Conservation (phyloP, 2,113 vertebrate genomes). For the Guaruba guarouba region DNA sequence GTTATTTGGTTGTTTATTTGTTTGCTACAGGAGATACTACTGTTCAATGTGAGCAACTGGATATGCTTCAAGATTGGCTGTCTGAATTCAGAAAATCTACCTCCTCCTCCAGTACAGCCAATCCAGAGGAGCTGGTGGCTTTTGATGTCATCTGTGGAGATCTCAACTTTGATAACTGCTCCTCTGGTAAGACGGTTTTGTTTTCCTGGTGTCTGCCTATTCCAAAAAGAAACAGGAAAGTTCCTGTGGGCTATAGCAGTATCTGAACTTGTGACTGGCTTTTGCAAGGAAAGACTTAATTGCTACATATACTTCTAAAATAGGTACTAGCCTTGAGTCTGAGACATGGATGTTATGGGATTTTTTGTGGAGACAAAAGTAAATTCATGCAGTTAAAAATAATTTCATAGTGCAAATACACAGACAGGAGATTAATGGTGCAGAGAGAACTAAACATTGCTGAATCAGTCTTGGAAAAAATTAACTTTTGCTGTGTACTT, state of each 20-base stretch:
- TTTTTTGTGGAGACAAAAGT: not conserved
- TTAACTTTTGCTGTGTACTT: not conserved
- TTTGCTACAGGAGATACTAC: conserved; percentile 83
- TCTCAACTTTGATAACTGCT: conserved; percentile 98
- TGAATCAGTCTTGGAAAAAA: not conserved
- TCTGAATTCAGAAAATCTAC: conserved; percentile 92
- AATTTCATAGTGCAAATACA: not conserved
- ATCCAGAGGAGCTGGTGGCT: conserved; percentile 95
- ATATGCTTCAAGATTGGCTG: conserved; percentile 93
- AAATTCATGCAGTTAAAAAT: not conserved
- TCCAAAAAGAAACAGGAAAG: not conserved
- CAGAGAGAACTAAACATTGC: not conserved
- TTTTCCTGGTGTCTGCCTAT: not conserved
- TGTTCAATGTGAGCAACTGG: conserved; percentile 93
- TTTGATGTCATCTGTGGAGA: conserved; percentile 95
- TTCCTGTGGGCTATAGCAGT: not conserved
- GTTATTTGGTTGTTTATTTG: not conserved
- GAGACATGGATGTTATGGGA: not conserved
- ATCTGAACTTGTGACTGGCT: not conserved
- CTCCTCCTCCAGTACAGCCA: conserved; percentile 83
- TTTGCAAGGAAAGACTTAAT: not conserved
- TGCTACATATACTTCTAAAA: not conserved
- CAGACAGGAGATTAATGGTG: not conserved
- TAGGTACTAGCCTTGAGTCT: not conserved
- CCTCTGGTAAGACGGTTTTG: conserved; percentile 81